Base-by-base conservation (phyloP, 2,113 vertebrate species). In the Podiceps cristatus region DNA sequence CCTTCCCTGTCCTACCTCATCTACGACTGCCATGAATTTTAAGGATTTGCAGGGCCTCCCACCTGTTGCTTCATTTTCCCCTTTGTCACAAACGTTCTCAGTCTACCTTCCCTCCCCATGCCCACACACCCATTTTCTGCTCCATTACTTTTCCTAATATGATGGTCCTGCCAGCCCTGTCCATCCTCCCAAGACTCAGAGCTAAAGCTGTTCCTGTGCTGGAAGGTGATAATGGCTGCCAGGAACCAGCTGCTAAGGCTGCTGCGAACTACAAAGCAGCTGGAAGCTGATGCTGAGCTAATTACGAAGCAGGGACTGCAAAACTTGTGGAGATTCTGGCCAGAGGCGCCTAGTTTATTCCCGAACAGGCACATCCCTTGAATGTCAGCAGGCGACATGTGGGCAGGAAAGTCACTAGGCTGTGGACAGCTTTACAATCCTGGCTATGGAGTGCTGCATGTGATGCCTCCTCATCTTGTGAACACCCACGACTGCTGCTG, bases 171-270 rank as follows among this genome's bases (percentile, higher is more conserved):
- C 52, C 56, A 74, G 80, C 53, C 37, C 33, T 22, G 28, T 74
- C 84, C 60, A 28, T 56, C 27, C 40, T 91, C 47, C 44, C 47
- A 67, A 63, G 64, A 59, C 80, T 75, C 60, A 22, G 53, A 91
- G 76, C 52, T 74, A 47, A 91, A 86, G 80, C 73, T 81, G n/a
- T 31, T 91, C 60, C 64, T 44, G 27, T 72, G 74, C 85, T 93
- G 85, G 56, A 86, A 93, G 81, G 71, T 40, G 71, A 44, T 49
- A 88, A 87, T 37, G 80, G 84, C 91, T 84, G 86, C 91, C 93
- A 94, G 56, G 40, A 92, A 35, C 85, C 88, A 92, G 93, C 80
- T 77, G 69, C 33, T 47, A 50, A 19, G 23, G 68, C 60, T 0
- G 4, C 68, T 78, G 76, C 0, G 0, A 89, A 71, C 73, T 67